Percentiles rank a stretch among this genome's conserved stretches.
These are phyloP conservation scores for Patagioenas fasciata DNA, from an alignment of 2,113 vertebrate species.

Conservation along the genomic window DNA sequence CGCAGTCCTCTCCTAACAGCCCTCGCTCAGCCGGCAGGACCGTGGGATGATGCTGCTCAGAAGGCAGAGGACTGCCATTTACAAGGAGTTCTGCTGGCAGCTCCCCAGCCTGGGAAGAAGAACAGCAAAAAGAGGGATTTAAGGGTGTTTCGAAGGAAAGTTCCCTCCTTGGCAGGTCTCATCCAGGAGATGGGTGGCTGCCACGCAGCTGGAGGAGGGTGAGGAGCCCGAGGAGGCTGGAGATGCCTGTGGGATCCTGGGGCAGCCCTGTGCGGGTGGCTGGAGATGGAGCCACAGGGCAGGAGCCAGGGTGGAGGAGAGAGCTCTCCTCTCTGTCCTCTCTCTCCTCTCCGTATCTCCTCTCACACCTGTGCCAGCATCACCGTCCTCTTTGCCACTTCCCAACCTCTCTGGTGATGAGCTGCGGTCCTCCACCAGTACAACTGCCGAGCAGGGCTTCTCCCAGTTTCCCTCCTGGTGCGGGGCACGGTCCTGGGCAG, in stretches of 20 bases:
- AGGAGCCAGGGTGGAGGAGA: neutral
- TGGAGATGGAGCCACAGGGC: neutral
- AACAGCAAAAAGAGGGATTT: constrained; percentile 1
- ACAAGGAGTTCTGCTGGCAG: constrained; percentile 38
- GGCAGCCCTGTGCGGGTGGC: neutral
- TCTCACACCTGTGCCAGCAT: fast-evolving
- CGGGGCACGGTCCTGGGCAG: fast-evolving
- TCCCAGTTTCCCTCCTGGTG: neutral
- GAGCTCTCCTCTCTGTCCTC: neutral
- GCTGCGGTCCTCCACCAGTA: fast-evolving
- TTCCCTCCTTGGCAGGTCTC: neutral
- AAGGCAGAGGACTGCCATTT: constrained; percentile 46
- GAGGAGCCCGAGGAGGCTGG: neutral
- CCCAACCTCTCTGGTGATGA: neutral
- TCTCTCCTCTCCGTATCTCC: too few relatives aligned
- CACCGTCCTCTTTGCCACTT: neutral
- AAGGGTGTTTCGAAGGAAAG: neutral
- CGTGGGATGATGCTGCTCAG: constrained; percentile 20
- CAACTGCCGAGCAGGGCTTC: neutral
- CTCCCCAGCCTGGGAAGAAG: neutral
- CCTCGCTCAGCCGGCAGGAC: neutral
- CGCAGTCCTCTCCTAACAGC: neutral
- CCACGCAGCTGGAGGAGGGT: neutral
- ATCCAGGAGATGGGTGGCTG: neutral
- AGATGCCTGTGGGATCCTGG: neutral